phyloP scores from a whole-genome alignment of 2,888 invertebrate genomes.

The Steromphala cineraria region DNA sequence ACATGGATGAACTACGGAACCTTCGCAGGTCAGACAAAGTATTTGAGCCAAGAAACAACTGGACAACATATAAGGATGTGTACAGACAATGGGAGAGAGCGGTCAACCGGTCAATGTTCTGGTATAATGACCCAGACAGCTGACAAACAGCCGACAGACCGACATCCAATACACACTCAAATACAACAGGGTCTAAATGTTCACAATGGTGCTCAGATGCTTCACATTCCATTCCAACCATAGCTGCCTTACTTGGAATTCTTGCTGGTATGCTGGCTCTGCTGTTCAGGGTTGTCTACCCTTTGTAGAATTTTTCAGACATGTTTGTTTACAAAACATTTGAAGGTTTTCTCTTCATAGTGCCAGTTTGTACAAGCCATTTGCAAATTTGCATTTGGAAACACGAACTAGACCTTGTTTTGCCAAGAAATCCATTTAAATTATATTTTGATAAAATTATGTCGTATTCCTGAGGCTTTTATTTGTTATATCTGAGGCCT shows the following conservation, averaged over 20 bases:
- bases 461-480: too few species aligned
- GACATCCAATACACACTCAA: background rate
- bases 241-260: background rate
- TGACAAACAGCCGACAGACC: background rate
- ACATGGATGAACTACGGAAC: constrained; percentile 81
- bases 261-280: background rate
- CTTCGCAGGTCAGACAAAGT: constrained; percentile 80
- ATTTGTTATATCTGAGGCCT: too few species aligned
- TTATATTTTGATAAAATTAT: too few species aligned
- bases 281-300: background rate
- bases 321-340: too few species aligned
- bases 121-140: constrained; percentile 75
- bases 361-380: too few species aligned
- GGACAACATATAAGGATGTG: constrained; percentile 60
- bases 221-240: background rate
- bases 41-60: constrained; percentile 78
- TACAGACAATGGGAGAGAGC: constrained; percentile 80
- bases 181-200: too few species aligned
- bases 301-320: too few species aligned
- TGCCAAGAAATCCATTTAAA: too few species aligned
- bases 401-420: too few species aligned
- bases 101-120: constrained; percentile 79
- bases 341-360: too few species aligned
- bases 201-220: too few species aligned
- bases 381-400: too few species aligned